phyloP scores from a whole-genome alignment of 2,888 invertebrate species.

The Cheilosia variabilis region DNA sequence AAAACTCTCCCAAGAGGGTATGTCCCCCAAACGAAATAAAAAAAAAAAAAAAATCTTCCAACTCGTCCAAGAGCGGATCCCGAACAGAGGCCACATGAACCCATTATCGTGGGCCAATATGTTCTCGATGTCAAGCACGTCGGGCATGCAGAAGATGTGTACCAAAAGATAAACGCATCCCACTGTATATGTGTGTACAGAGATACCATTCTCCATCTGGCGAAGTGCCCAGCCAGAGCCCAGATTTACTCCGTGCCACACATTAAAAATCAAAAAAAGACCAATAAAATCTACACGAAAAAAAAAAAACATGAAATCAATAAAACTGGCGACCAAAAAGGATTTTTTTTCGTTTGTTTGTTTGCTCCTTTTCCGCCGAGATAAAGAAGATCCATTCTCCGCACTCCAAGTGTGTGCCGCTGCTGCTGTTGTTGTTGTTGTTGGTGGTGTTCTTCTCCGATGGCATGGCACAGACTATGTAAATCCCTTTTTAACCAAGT shows the following conservation, averaged over 20 bases:
- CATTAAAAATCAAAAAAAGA: constrained; percentile 66
- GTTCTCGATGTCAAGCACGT: constrained; percentile 75
- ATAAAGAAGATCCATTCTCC: constrained; percentile 66
- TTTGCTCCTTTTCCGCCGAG: constrained; percentile 47
- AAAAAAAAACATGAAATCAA: constrained; percentile 62
- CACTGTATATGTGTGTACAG: not conserved
- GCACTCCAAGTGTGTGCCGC: constrained; percentile 24
- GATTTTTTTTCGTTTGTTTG: constrained; percentile 41
- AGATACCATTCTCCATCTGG: constrained; percentile 65
- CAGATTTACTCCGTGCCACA: constrained; percentile 71
- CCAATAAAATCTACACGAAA: constrained; percentile 55
- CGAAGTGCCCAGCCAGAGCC: constrained; percentile 58
- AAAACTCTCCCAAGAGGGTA: constrained; percentile 67
- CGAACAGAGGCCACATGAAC: constrained; percentile 72
- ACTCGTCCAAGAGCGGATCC: not conserved
- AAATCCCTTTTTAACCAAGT: constrained; percentile 73
- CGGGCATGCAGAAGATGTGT: constrained; percentile 74
- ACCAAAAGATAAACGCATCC: constrained; percentile 70
- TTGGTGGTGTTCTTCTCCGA: constrained; percentile 9
- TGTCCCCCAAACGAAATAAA: constrained; percentile 6
- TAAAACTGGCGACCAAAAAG: constrained; percentile 74
- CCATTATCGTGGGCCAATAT: constrained; percentile 75
- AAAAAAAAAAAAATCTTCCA: constrained; percentile 28
- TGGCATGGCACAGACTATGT: constrained; percentile 45
- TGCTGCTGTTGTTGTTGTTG: constrained; percentile 16